Evolutionary conservation across 2,113 vertebrate genomes (phyloP).

Genomic region (Neofelis nebulosa): DNA sequence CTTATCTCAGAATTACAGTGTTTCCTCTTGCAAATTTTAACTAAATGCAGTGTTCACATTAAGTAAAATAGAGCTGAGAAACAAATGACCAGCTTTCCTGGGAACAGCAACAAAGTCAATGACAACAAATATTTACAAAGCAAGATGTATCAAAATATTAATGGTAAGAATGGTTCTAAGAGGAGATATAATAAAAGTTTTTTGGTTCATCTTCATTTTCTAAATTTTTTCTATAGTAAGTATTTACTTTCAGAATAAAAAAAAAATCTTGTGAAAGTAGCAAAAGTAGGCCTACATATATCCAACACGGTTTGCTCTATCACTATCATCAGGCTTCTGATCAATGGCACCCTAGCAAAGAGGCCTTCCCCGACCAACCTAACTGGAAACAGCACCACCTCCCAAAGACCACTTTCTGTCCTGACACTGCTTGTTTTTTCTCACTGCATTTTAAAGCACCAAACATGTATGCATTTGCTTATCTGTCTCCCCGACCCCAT

Average conservation of each 20-base stretch:
- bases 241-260: not conserved
- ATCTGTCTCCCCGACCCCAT: not conserved
- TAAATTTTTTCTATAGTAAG: not conserved
- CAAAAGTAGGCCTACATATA: not conserved
- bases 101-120: not conserved
- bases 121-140: not conserved
- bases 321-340: not conserved
- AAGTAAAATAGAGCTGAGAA: not conserved
- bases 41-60: not conserved
- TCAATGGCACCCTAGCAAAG: not conserved
- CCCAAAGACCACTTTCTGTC: not conserved
- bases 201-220: not conserved
- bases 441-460: not conserved
- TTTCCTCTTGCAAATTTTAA: not conserved
- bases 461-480: not conserved
- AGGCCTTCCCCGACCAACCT: not conserved
- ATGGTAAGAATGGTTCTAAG: not conserved
- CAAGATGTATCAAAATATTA: not conserved
- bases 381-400: not conserved
- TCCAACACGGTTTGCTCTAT: not conserved
- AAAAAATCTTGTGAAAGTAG: not conserved
- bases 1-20: not conserved
- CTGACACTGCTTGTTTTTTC: not conserved
- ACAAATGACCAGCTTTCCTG: not conserved
- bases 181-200: not conserved